phyloP scores from a whole-genome alignment of 1,140 invertebrate genomes.

The Drosophila willistoni region DNA sequence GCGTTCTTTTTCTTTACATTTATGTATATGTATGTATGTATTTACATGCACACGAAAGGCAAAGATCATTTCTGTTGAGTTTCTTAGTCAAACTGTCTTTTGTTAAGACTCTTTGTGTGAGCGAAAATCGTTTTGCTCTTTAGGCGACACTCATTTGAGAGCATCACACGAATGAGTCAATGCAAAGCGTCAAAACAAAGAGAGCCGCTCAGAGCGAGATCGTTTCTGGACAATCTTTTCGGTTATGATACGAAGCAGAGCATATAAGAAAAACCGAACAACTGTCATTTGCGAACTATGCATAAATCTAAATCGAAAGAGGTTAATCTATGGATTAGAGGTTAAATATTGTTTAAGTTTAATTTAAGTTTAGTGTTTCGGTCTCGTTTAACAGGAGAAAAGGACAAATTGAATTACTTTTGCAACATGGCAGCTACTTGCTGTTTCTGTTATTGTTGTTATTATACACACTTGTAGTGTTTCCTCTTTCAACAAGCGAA shows the following conservation, averaged over 20 bases:
- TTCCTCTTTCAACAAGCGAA: conserved; percentile 35
- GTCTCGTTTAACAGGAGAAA: conserved; percentile 29
- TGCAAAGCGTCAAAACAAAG: conserved; percentile 2
- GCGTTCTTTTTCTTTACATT: too few relatives aligned
- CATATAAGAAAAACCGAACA: conserved; percentile 1
- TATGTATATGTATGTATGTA: not conserved
- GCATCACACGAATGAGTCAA: conserved; percentile 7
- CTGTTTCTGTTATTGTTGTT: conserved; percentile 31
- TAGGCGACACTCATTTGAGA: not conserved
- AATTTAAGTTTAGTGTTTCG: too few relatives aligned
- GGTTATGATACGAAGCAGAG: conserved; percentile 2
- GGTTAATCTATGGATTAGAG: too few relatives aligned
- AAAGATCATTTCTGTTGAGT: conserved; percentile 2
- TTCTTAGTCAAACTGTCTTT: conserved; percentile 4
- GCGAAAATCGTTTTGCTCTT: not conserved
- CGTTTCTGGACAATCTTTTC: conserved; percentile 1
- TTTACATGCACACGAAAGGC: not conserved
- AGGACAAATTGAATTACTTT: conserved; percentile 77
- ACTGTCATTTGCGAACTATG: conserved; percentile 5
- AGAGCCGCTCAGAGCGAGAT: conserved; percentile 4
- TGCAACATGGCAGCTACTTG: conserved; percentile 61
- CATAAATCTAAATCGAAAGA: too few relatives aligned
- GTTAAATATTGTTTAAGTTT: too few relatives aligned
- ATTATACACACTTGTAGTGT: conserved; percentile 55
- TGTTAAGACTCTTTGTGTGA: conserved; percentile 1